A percentile compares a stretch with the other conserved stretches of the same genome.
Conservation (phyloP, 2,797 vertebrate species). For the Silurus lanzhouensis region DNA sequence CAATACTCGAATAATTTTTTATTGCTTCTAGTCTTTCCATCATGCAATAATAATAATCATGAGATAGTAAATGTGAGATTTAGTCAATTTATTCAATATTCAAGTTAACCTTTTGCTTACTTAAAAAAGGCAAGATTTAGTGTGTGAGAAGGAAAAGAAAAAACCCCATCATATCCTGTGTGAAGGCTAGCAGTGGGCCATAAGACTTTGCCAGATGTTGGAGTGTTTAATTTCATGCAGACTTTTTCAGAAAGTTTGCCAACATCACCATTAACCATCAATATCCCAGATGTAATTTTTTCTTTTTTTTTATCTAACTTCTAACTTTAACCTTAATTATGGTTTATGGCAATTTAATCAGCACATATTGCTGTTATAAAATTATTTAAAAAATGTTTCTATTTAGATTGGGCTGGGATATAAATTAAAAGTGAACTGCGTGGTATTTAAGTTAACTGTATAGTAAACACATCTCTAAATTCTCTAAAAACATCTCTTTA, state of each 20-base stretch:
- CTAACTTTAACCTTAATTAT: constrained; percentile 28
- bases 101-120: constrained; percentile 6
- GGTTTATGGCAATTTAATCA: neutral
- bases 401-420: neutral
- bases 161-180: constrained; percentile 56
- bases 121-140: constrained; percentile 29
- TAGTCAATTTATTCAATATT: neutral
- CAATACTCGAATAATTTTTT: neutral
- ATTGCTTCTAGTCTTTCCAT: too few species aligned
- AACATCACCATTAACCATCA: neutral
- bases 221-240: constrained; percentile 44
- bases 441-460: neutral
- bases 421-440: neutral
- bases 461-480: neutral
- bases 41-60: neutral
- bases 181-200: constrained; percentile 46
- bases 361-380: neutral
- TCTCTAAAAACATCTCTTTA: neutral
- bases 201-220: constrained; percentile 57
- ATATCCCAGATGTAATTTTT: neutral
- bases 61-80: constrained; percentile 25
- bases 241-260: constrained; percentile 16
- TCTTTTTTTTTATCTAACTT: neutral
- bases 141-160: constrained; percentile 42
- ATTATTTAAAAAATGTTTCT: neutral